A percentile compares a stretch with the other conserved stretches of the same genome.
Conservation (phyloP, 2,797 vertebrate species). For the Gallinago solitaria region DNA sequence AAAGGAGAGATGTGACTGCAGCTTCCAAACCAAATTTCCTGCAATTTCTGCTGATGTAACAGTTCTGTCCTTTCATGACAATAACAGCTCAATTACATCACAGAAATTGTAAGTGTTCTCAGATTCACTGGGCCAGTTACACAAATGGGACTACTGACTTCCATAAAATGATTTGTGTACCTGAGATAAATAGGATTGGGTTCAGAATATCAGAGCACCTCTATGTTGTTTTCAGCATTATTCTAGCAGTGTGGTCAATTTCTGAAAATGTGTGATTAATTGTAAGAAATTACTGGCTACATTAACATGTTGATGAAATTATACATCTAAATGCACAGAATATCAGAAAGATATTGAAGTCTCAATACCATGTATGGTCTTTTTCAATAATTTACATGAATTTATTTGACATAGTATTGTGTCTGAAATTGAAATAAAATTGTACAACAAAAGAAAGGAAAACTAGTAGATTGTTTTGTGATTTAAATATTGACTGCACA, state of each 20-base stretch:
- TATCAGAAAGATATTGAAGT: neutral
- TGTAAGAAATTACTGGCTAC: neutral
- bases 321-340: neutral
- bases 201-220: neutral
- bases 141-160: neutral
- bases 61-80: neutral
- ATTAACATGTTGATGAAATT: neutral
- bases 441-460: neutral
- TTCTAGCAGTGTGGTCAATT: fast-evolving
- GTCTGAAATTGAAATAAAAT: neutral
- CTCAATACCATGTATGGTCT: neutral
- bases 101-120: neutral
- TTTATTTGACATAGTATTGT: neutral
- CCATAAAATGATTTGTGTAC: neutral
- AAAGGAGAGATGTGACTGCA: neutral
- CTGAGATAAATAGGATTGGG: neutral
- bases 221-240: neutral
- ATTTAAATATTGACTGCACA: neutral
- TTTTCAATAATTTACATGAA: neutral
- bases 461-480: neutral
- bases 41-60: neutral
- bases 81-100: neutral
- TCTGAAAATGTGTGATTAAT: neutral
- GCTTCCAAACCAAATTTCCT: neutral
- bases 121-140: neutral